phyloP scores from a whole-genome alignment of 2,888 invertebrate species.

The Amitus sp. region DNA sequence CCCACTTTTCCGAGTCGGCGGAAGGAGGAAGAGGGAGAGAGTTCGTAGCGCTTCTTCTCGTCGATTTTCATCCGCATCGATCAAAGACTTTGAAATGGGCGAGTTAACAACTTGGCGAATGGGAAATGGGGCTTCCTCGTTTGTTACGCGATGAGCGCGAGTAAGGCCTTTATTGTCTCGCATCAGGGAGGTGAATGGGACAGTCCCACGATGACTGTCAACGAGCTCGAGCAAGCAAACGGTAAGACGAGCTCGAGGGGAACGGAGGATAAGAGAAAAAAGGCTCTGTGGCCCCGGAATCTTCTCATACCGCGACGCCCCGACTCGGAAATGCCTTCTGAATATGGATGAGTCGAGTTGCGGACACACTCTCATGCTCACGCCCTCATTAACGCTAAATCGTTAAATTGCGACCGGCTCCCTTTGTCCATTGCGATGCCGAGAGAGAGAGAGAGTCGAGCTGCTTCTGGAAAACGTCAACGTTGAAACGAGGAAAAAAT shows the following conservation, averaged over 20 bases:
- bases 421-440: slow-evolving; percentile 54
- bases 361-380: slow-evolving; percentile 65
- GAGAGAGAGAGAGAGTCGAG: slow-evolving; percentile 8
- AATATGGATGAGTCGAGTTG: slow-evolving; percentile 64
- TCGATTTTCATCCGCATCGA: too few relatives aligned
- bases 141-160: slow-evolving; percentile 22
- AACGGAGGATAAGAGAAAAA: slow-evolving; percentile 27
- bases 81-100: too few relatives aligned
- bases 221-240: slow-evolving; percentile 43
- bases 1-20: too few relatives aligned
- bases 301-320: slow-evolving; percentile 44
- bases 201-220: slow-evolving; percentile 58
- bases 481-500: slow-evolving; percentile 7
- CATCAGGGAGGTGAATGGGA: slow-evolving; percentile 49
- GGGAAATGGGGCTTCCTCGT: too few relatives aligned
- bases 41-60: too few relatives aligned
- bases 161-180: slow-evolving; percentile 46
- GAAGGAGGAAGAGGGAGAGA: too few relatives aligned
- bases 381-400: slow-evolving; percentile 66
- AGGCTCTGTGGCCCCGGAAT: slow-evolving; percentile 21
- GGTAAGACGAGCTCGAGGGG: slow-evolving; percentile 24
- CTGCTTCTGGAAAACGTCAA: slow-evolving; percentile 26
- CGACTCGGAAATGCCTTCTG: slow-evolving; percentile 58
- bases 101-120: too few relatives aligned
- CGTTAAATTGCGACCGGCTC: slow-evolving; percentile 65